Base-by-base conservation (phyloP, 92 coral and sea anemone genomes). In the Palythoa caribaeorum region DNA sequence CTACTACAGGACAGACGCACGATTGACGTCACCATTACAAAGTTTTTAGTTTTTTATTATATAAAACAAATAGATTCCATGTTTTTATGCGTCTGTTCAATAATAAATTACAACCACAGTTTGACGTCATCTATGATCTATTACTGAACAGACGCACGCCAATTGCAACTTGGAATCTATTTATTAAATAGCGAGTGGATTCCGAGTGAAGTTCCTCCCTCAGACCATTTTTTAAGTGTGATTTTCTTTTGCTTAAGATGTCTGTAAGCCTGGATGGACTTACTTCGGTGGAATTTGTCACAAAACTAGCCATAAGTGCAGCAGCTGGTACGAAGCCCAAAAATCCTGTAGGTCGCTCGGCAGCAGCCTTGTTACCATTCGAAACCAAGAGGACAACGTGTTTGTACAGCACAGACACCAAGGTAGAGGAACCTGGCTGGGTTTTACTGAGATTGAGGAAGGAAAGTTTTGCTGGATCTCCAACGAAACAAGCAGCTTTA, bases 341-440 rank as follows among this genome's bases (percentile, higher is more conserved):
- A 60, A 19, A 39, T 4, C 8, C 16, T 79, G 84, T 21, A 62
- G 38, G 36, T 68, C 59, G 1, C 71, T 15, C 7, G 73, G 84
- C 17, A 37, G 53, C 15, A 44, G 20, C 39, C 84, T 79, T 51
- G 70, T 79, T 39, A 79, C 84, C 16, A 79, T 79, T 15, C 73
- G 72, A 10, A 16, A 79, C 73, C 84, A 79, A 52, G 84, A 79
- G 38, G 84, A 79, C 0, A 79, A 79, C 73, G 84, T 79, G 2
- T 79, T 54, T 20, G 84, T 79, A 62, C 84, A 79, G 17, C 38
- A 79, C 73, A 79, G 47, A n/a, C 84, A 79, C 57, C 39, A 63
- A 50, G 55, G 84, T 2, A 37, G 21, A 10, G 54, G 84, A 5
- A 13, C 84, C 6, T 79, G 84, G 84, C 71, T 79, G 16, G 84